These are phyloP conservation scores for Myotis yumanensis DNA, from an alignment of 2,113 vertebrate genomes.

Conservation along the genomic window DNA sequence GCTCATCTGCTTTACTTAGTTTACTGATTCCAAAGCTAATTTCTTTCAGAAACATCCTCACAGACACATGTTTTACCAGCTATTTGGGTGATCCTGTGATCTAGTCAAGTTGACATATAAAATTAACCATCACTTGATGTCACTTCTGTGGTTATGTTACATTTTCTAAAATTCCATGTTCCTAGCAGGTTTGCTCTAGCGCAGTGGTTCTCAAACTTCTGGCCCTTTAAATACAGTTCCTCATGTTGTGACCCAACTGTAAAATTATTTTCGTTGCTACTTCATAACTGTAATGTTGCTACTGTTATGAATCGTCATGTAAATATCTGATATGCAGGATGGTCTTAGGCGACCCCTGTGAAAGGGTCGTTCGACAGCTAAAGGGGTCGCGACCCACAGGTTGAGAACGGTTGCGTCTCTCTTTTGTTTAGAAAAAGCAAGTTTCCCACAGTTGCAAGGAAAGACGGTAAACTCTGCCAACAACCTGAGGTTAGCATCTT, in stretches of 20 bases:
- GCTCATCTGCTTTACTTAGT: not conserved
- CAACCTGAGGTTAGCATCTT: not conserved
- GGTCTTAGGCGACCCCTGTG: no score
- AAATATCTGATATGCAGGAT: no score
- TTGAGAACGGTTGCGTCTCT: not conserved
- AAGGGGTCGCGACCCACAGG: no score
- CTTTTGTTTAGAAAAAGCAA: not conserved
- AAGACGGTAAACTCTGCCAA: not conserved
- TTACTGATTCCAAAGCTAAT: not conserved
- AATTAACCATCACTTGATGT: not conserved
- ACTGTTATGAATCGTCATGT: no score
- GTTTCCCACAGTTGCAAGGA: not conserved
- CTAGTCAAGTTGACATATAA: not conserved
- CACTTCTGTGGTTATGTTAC: not conserved
- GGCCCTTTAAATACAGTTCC: no score
- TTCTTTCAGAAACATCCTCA: not conserved
- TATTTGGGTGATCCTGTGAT: not conserved
- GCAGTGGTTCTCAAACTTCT: no score
- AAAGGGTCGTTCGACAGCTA: no score
- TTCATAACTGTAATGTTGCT: no score
- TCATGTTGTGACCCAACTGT: no score
- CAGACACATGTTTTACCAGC: not conserved
- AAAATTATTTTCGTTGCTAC: no score
- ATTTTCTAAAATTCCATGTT: not conserved
- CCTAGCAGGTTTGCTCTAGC: not conserved